Conservation (phyloP, 2,797 vertebrate genomes). For the Enteromius unitaeniatus region DNA sequence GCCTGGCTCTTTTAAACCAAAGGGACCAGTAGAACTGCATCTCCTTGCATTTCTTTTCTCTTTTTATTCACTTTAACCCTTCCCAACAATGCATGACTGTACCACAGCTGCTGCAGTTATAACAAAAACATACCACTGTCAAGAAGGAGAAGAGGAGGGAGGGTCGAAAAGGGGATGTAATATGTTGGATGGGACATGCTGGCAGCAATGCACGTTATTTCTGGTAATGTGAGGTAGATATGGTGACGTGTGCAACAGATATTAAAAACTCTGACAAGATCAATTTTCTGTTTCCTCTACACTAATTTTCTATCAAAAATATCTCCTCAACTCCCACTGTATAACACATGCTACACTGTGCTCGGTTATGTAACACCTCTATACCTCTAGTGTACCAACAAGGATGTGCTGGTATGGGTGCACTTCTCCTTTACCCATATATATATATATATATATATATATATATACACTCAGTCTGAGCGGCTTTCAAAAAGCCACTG, state of each 20-base stretch:
- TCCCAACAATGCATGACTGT: constrained; percentile 76
- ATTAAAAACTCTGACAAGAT: not conserved
- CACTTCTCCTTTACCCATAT: not conserved
- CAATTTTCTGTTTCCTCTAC: not conserved
- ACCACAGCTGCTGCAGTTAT: constrained; percentile 73
- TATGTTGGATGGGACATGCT: not conserved
- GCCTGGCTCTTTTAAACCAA: constrained; percentile 63
- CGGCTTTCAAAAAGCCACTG: not conserved
- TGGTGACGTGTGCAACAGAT: not conserved
- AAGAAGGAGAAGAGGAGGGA: not conserved
- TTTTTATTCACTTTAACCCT: constrained; percentile 55
- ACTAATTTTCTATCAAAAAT: constrained; percentile 3
- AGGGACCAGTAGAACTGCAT: constrained; percentile 76
- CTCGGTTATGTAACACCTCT: constrained; percentile 26
- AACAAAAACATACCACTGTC: constrained; percentile 8
- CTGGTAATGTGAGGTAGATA: not conserved
- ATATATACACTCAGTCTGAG: not conserved
- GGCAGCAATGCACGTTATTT: not conserved
- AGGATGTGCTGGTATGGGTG: not conserved
- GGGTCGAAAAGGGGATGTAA: not conserved
- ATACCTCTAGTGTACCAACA: constrained; percentile 16
- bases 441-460: not conserved
- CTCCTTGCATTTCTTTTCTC: constrained; percentile 45
- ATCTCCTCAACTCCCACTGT: constrained; percentile 5
- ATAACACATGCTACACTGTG: constrained; percentile 23